Percentiles rank a stretch among this genome's conserved stretches.
Evolutionary conservation across 2,888 invertebrate genomes (phyloP).

Genomic region (Clostera curtula): DNA sequence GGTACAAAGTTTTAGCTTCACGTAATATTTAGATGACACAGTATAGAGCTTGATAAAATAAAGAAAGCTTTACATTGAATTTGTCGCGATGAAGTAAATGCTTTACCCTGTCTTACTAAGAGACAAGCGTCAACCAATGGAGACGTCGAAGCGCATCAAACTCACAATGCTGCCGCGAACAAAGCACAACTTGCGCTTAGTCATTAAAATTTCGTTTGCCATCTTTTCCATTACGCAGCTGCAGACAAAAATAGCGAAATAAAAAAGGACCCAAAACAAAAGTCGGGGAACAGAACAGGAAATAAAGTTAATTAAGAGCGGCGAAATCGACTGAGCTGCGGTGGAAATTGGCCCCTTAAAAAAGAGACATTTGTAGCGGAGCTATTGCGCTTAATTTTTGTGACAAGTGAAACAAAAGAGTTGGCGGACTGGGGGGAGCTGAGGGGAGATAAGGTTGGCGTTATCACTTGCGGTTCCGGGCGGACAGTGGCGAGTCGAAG

Average conservation of each 20-base stretch:
- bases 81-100: no score
- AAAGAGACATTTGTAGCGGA: conserved; percentile 72
- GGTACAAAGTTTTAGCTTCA: no score
- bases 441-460: conserved; percentile 64
- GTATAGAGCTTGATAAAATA: no score
- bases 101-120: conserved; percentile 45
- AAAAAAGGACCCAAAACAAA: conserved; percentile 69
- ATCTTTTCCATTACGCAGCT: conserved; percentile 71
- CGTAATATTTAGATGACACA: no score
- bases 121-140: conserved; percentile 41
- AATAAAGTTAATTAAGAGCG: conserved; percentile 75
- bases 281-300: conserved; percentile 71
- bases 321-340: conserved; percentile 74
- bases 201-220: conserved; percentile 73
- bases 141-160: conserved; percentile 56
- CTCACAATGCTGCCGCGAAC: conserved; percentile 58
- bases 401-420: conserved; percentile 75
- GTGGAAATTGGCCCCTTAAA: conserved; percentile 74
- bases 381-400: conserved; percentile 75
- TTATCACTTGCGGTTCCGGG: conserved; percentile 63
- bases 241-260: conserved; percentile 71
- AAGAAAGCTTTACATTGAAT: no score
- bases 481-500: conserved; percentile 68
- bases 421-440: conserved; percentile 42
- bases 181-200: conserved; percentile 68